Base-by-base conservation (phyloP, 2,113 vertebrate genomes). In the Poicephalus meyeri region DNA sequence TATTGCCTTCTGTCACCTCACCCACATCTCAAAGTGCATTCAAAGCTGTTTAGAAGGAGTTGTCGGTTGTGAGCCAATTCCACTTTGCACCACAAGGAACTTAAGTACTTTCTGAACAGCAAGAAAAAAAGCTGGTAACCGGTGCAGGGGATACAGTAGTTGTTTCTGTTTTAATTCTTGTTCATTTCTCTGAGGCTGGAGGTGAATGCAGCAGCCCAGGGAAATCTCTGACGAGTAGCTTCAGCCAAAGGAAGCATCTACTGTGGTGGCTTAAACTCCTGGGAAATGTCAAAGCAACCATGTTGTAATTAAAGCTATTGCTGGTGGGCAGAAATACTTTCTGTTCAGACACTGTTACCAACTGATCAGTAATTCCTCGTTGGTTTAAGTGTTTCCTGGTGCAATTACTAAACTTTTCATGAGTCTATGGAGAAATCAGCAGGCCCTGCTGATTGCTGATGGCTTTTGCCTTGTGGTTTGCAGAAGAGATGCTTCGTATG, bases 391-490 rank as follows among this genome's bases (percentile, higher is more conserved):
- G 80, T 71, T 93, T 80, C 64, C 91, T 72, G 2, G 14, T 70
- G 53, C 50, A 29, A 46, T 39, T 61, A 35, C 65, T 92, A 18
- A 76, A 71, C 63, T 49, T 80, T 20, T 47, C 73, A 61, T 52
- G 35, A 65, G 52, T 21, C 61, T 73, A 2, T 72, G 76, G 33
- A 81, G 53, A 26, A 71, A 64, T 21, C 7, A 95, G 53, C 10
- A 39, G 46, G 23, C 37, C 60, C 46, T 70, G 93, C 93, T 58
- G 33, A n/a, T 58, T 14, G 56, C 96, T 93, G 58, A 3, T 47
- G 90, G 93, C 93, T 91, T 71, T 88, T 91, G 88, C 92, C 80
- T 91, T 76, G 92, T 86, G 93, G 77, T 95, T 81, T 95, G 86
- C 80, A 69, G 83, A 73, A 81, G 93, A 86, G 68, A 89, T 95